Evolutionary conservation across 1,140 invertebrate species (phyloP), one percentile per base, ranked within the genome.

Genomic region (Dinoponera quadriceps): DNA sequence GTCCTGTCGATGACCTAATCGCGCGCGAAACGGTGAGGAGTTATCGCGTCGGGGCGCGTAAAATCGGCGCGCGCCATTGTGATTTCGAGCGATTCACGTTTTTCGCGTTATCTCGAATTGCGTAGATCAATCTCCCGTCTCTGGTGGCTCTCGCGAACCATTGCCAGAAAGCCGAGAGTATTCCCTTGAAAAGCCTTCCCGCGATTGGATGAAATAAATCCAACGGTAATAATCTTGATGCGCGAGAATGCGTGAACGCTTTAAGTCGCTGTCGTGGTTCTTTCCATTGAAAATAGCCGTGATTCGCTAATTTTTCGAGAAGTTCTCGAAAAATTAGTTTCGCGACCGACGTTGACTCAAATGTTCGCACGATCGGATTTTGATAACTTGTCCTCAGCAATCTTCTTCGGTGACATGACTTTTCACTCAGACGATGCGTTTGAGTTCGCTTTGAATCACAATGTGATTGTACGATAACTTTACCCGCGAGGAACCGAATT

Each of bases 1-100:
- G 18, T 55, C 7, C 44, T 9, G 51, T 66, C 57, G 72, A 77
- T 88, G 59, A 87, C 77, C 48, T 78, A 88, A 83, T 14, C 38
- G n/a, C 0, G 18, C 5, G 16, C 25, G 27, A 83, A 60, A 54
- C 27, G 49, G 69, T 87, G 66, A 72, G 65, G 60, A 63, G 80
- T 87, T 59, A 25, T 49, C 49, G 73, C 16, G 59, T 44, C 22
- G n/a, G 33, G 22, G 18, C 2, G 44, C 63, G 20, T 13, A 18
- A 77, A 73, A 48, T 63, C n/a, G 18, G 18, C 54, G 65, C 44
- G 68, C 78, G 69, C 55, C 25, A 44, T 62, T 18, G 20, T 0
- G 68, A 77, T 73, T 77, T 82, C 9, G 38, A n/a, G n/a, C 3
- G 48, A 44, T 44, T 82, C 55, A 54, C 51, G 44, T 77, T 83